Percentiles rank a stretch among this genome's conserved stretches.
These are phyloP conservation scores for Corythoichthys intestinalis DNA, from an alignment of 2,113 vertebrate species.

Conservation along the genomic window DNA sequence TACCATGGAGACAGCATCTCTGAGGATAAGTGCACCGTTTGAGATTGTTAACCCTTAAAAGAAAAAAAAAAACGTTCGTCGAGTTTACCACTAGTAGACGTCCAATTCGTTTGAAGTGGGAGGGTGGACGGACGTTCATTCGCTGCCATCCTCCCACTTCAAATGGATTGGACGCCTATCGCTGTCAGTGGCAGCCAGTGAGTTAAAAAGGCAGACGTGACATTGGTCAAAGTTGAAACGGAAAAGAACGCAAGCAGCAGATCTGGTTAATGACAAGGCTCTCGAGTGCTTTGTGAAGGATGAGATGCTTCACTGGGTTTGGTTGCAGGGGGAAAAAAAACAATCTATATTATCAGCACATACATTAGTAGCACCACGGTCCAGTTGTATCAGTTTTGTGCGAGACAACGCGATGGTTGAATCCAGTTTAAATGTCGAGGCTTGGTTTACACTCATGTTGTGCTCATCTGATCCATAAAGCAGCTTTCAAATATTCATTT, in stretches of 20 bases:
- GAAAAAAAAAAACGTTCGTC: conserved; percentile 1
- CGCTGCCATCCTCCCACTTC: too few relatives aligned
- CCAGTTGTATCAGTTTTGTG: conserved; percentile 33
- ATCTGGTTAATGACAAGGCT: conserved; percentile 11
- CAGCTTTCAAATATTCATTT: conserved; percentile 43
- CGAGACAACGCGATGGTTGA: conserved; percentile 15
- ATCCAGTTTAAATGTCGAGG: conserved; percentile 40
- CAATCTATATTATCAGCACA: neutral
- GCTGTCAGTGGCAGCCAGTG: too few relatives aligned
- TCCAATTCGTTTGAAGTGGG: too few relatives aligned
- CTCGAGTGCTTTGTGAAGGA: conserved; percentile 8
- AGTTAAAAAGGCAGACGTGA: conserved; percentile 5
- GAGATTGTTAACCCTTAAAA: conserved; percentile 42
- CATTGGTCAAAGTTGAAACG: conserved; percentile 2
- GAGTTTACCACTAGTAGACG: too few relatives aligned
- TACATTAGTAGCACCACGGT: conserved; percentile 48
- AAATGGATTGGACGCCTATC: too few relatives aligned
- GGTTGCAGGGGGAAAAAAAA: neutral
- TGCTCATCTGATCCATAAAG: conserved; percentile 39
- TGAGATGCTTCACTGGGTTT: conserved; percentile 10
- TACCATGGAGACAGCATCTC: conserved; percentile 32
- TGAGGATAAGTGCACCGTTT: conserved; percentile 16
- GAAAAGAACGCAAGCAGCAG: conserved; percentile 20
- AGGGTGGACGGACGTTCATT: too few relatives aligned
- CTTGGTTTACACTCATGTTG: conserved; percentile 28